A percentile compares a stretch with the other conserved stretches of the same genome.
These are phyloP conservation scores for Oxyteleia sp. DNA, from an alignment of 2,888 invertebrate genomes.

Conservation along the genomic window DNA sequence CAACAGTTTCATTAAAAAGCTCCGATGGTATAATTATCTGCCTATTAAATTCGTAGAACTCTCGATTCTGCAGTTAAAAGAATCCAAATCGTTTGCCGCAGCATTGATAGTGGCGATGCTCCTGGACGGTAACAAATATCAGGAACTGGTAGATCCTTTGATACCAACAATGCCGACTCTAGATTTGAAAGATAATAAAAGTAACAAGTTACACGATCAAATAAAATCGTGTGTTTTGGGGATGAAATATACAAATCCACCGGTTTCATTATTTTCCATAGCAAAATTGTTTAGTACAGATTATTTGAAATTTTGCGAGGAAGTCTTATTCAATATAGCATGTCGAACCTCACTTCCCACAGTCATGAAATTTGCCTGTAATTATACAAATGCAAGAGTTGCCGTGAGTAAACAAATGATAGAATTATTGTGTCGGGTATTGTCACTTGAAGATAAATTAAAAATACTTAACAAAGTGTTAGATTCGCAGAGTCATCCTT, in stretches of 20 bases:
- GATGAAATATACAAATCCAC: slow-evolving; percentile 76
- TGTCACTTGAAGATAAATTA: slow-evolving; percentile 60
- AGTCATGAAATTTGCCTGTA: slow-evolving; percentile 76
- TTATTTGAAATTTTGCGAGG: slow-evolving; percentile 17
- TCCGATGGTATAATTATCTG: too few species aligned
- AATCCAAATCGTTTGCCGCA: too few species aligned
- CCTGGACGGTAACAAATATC: slow-evolving; percentile 73
- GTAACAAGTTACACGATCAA: slow-evolving; percentile 64
- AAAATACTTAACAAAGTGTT: slow-evolving; percentile 72
- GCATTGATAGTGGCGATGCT: slow-evolving; percentile 75
- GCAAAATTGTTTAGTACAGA: slow-evolving; percentile 55
- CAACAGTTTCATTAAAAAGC: too few species aligned
- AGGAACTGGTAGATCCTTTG: slow-evolving; percentile 75
- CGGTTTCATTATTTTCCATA: slow-evolving; percentile 77
- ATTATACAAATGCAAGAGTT: slow-evolving; percentile 76
- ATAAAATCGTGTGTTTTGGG: slow-evolving; percentile 68
- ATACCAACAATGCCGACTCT: slow-evolving; percentile 69
- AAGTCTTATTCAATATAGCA: slow-evolving; percentile 51
- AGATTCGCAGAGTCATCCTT: slow-evolving; percentile 75
- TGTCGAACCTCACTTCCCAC: slow-evolving; percentile 43
- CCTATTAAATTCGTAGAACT: too few species aligned
- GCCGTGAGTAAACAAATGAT: slow-evolving; percentile 83
- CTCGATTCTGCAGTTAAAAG: too few species aligned
- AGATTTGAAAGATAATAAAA: slow-evolving; percentile 16
- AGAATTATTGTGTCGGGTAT: slow-evolving; percentile 77